Conservation (phyloP, 2,888 invertebrate species). For the Acronicta psi region DNA sequence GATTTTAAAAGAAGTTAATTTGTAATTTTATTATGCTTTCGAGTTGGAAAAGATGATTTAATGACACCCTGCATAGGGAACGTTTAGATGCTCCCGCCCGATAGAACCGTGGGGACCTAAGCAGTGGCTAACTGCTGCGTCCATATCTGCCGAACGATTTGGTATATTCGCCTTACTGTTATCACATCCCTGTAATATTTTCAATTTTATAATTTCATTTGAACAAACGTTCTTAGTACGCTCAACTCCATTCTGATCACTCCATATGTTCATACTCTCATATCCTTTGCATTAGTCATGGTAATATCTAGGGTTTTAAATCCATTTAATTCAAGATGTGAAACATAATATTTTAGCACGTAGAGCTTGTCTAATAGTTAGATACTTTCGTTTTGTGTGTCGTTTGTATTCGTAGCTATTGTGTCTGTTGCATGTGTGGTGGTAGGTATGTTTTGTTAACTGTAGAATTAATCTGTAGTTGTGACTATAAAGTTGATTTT, state of each 20-base stretch:
- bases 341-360: conserved; percentile 68
- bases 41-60: conserved; percentile 69
- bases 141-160: conserved; percentile 75
- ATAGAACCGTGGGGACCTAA: conserved; percentile 81
- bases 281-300: conserved; percentile 69
- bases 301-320: conserved; percentile 64
- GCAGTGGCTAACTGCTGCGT: conserved; percentile 80
- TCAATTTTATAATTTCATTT: conserved; percentile 42
- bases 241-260: conserved; percentile 70
- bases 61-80: conserved; percentile 81
- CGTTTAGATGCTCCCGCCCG: conserved; percentile 84
- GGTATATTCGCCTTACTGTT: conserved; percentile 76
- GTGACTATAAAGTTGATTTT: conserved; percentile 53
- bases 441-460: conserved; percentile 64
- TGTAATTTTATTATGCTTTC: conserved; percentile 78
- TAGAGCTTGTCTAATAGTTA: conserved; percentile 78
- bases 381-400: conserved; percentile 67
- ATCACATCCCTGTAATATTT: conserved; percentile 67
- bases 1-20: conserved; percentile 73
- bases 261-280: conserved; percentile 67
- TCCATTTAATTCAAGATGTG: conserved; percentile 61
- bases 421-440: conserved; percentile 80
- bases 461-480: conserved; percentile 57
- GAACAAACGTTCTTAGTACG: conserved; percentile 65
- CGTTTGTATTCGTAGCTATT: conserved; percentile 64